phyloP scores from a whole-genome alignment of 2,888 invertebrate species.

The Luperina testacea region DNA sequence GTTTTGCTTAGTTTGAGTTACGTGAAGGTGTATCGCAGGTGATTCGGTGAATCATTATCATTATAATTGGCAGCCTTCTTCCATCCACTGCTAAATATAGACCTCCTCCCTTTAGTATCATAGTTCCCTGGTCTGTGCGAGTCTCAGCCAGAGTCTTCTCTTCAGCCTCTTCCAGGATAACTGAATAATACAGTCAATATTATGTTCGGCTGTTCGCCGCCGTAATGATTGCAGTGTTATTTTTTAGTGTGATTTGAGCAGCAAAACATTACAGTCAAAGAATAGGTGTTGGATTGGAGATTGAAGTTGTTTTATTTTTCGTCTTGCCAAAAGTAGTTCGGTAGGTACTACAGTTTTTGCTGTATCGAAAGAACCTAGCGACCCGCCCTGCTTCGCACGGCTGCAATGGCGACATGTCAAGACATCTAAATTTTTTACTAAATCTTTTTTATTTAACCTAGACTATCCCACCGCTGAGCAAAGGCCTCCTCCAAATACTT shows the following conservation, averaged over 20 bases:
- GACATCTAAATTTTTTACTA: neutral
- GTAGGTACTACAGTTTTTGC: neutral
- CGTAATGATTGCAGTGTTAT: no score
- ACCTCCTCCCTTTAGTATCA: neutral
- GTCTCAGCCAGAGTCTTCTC: neutral
- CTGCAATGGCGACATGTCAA: neutral
- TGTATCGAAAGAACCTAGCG: neutral
- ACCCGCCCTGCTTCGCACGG: no score
- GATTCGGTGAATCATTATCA: neutral
- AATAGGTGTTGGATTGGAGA: neutral
- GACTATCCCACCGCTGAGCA: no score
- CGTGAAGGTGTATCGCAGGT: neutral
- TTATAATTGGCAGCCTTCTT: neutral
- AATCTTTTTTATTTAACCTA: no score
- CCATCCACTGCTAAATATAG: neutral
- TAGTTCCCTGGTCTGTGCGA: neutral
- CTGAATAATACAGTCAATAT: neutral
- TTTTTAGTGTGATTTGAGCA: neutral
- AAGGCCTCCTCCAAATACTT: no score
- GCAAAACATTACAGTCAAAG: neutral
- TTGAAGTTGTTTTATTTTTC: neutral
- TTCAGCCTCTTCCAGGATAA: neutral
- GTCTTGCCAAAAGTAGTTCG: neutral
- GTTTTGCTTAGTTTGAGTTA: neutral
- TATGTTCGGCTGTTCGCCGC: no score